These are phyloP conservation scores for Heterotilapia buettikoferi DNA, from an alignment of 2,113 vertebrate genomes.

Conservation along the genomic window DNA sequence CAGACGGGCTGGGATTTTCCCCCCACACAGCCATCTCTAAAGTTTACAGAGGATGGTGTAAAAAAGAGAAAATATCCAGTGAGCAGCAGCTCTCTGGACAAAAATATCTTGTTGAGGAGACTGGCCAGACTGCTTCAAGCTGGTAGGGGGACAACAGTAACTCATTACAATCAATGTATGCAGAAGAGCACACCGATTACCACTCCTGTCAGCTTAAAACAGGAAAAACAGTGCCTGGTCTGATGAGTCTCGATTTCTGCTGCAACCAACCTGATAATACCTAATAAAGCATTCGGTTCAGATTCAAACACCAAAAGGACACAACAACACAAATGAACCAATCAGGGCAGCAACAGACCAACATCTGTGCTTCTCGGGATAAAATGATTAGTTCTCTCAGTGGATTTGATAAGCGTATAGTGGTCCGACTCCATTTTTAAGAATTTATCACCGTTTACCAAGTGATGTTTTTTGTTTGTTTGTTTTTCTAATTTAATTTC, in stretches of 20 bases:
- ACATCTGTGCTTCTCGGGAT: neutral
- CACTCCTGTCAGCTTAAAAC: neutral
- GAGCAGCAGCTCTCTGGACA: neutral
- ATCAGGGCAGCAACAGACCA: neutral
- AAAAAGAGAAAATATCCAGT: neutral
- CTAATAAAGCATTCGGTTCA: neutral
- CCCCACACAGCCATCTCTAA: neutral
- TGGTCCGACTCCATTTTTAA: rapidly evolving
- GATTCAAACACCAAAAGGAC: neutral
- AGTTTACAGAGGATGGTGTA: neutral
- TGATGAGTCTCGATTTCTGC: neutral
- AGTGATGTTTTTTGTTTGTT: neutral
- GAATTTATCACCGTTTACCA: rapidly evolving
- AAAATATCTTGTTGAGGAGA: neutral
- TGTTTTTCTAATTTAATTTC: rapidly evolving
- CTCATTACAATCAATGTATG: neutral
- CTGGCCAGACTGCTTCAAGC: neutral
- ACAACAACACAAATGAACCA: neutral
- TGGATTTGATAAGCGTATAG: neutral
- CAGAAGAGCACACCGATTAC: neutral
- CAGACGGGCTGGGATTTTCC: neutral
- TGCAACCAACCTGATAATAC: neutral
- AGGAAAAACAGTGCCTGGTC: rapidly evolving
- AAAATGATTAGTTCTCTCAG: neutral
- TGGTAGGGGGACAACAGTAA: neutral